A percentile compares a stretch with the other conserved stretches of the same genome.
Conservation (phyloP, 2,113 vertebrate species). For the human (Homo sapiens) region GRCh38 chr3:152309001-152309500, state of each 20-base stretch:
- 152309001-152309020: neutral
- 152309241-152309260: too few relatives aligned
- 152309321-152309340: neutral
- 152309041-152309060: too few relatives aligned
- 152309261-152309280: neutral
- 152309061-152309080: neutral
- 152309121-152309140: neutral
- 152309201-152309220: neutral
- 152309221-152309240: neutral
- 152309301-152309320: neutral
- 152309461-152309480: neutral
- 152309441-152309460: constrained; percentile 18
- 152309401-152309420: neutral
- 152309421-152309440: neutral
- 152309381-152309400: neutral
- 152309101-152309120: neutral
- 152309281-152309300: neutral
- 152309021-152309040: neutral
- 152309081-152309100: neutral
- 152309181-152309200: neutral
- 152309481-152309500: neutral
- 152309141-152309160: neutral
- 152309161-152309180: neutral
- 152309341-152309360: neutral
- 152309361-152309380: neutral